Percentiles rank a stretch among this genome's conserved stretches.
These are phyloP conservation scores for Caenorhabditis remanei DNA, from an alignment of 1,140 invertebrate genomes.

Conservation along the genomic window DNA sequence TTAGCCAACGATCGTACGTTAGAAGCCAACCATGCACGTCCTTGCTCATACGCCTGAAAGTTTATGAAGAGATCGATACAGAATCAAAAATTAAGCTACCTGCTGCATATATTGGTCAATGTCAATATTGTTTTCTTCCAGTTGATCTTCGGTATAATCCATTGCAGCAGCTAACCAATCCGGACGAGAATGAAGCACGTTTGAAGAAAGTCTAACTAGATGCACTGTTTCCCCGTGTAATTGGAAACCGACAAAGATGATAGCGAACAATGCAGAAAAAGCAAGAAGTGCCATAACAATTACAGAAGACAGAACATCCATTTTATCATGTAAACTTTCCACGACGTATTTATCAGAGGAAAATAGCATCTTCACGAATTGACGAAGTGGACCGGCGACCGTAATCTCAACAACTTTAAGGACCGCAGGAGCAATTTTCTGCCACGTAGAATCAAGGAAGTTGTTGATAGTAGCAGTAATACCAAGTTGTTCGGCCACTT, in stretches of 20 bases:
- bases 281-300: constrained; percentile 80
- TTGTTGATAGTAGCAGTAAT: constrained; percentile 77
- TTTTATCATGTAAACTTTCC: constrained; percentile 46
- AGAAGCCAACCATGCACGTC: constrained; percentile 73
- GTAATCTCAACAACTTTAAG: constrained; percentile 77
- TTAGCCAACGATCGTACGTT: constrained; percentile 86
- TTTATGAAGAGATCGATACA: background rate
- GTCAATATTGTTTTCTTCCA: constrained; percentile 74
- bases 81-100: constrained; percentile 62
- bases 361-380: constrained; percentile 80
- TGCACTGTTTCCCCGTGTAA: constrained; percentile 95
- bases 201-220: constrained; percentile 88
- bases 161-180: constrained; percentile 73
- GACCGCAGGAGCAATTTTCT: constrained; percentile 65
- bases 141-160: constrained; percentile 75
- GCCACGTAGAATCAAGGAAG: constrained; percentile 74
- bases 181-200: constrained; percentile 82
- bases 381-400: constrained; percentile 80
- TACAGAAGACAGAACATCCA: constrained; percentile 80
- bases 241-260: constrained; percentile 81
- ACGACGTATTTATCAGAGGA: constrained; percentile 82
- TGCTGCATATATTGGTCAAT: constrained; percentile 77
- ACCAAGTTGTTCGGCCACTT: constrained; percentile 76
- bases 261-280: constrained; percentile 79
- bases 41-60: constrained; percentile 75